Evolutionary conservation across 2,797 vertebrate species (phyloP).

Genomic region (Sebastes trivittatus): DNA sequence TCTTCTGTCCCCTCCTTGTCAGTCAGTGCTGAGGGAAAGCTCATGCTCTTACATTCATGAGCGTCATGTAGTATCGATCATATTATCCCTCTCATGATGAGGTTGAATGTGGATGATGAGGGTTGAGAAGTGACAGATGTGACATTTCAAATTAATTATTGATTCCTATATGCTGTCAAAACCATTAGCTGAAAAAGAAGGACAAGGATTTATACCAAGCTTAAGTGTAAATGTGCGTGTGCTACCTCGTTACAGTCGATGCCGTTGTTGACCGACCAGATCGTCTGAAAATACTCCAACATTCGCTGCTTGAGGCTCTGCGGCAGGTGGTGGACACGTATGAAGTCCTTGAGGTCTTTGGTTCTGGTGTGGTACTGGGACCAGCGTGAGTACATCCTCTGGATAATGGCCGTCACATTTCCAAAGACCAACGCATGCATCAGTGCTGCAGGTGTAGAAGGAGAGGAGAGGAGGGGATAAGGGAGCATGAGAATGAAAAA

Average conservation of each 20-base stretch:
- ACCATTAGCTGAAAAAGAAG: background rate
- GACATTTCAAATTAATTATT: constrained; percentile 42
- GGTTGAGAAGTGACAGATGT: background rate
- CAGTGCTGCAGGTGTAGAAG: constrained; percentile 81
- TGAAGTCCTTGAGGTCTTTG: constrained; percentile 98
- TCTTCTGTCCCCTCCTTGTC: background rate
- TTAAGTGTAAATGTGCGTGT: background rate
- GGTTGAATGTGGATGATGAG: constrained; percentile 17
- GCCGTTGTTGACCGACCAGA: constrained; percentile 98
- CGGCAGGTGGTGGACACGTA: constrained; percentile 95
- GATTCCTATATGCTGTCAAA: constrained; percentile 12
- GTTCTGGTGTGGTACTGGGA: constrained; percentile 97
- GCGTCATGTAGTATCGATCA: constrained; percentile 17
- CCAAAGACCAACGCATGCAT: constrained; percentile 98
- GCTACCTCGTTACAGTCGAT: constrained; percentile 95
- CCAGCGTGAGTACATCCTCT: constrained; percentile 98
- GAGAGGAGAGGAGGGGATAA: background rate
- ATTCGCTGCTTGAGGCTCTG: constrained; percentile 97
- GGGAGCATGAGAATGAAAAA: background rate
- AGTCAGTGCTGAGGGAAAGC: background rate
- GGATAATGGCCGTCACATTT: constrained; percentile 98
- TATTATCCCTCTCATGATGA: background rate
- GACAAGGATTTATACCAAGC: background rate
- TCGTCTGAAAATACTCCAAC: constrained; percentile 98
- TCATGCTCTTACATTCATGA: background rate